Percentiles rank a stretch among this genome's conserved stretches.
phyloP scores from a whole-genome alignment of 2,113 vertebrate genomes.

The Mormyrus iriodes region DNA sequence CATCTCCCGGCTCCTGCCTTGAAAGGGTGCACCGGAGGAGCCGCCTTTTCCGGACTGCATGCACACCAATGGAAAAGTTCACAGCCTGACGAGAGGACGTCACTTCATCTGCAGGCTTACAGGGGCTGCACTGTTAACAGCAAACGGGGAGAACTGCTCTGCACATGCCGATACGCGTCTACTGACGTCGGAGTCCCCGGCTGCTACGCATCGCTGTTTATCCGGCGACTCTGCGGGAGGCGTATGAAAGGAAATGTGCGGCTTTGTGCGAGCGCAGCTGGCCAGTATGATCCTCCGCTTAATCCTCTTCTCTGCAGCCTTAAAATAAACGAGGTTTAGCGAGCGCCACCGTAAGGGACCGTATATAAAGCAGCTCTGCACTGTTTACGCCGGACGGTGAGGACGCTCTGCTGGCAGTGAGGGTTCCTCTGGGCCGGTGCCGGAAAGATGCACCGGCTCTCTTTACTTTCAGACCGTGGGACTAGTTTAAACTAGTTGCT shows the following conservation, averaged over 20 bases:
- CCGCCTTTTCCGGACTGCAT: conserved; percentile 65
- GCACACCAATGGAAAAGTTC: conserved; percentile 61
- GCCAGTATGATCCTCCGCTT: neutral
- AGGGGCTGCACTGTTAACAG: conserved; percentile 65
- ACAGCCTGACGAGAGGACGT: conserved; percentile 62
- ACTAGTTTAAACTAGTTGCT: neutral
- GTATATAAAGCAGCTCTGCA: neutral
- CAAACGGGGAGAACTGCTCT: conserved; percentile 55
- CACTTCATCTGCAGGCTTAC: conserved; percentile 66
- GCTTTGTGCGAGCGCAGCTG: neutral
- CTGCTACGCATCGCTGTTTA: neutral
- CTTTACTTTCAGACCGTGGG: neutral
- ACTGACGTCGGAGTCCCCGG: neutral
- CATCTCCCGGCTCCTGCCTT: conserved; percentile 35
- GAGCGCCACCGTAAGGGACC: neutral
- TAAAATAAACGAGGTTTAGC: neutral
- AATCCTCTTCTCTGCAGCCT: neutral
- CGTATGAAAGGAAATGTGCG: neutral
- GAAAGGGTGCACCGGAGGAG: conserved; percentile 66
- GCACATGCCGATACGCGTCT: conserved; percentile 23
- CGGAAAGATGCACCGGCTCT: neutral
- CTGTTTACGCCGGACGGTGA: neutral
- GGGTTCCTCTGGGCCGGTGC: neutral
- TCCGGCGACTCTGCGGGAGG: neutral
- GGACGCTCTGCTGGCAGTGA: neutral